These are phyloP conservation scores for Channa maculata DNA, from an alignment of 2,113 vertebrate genomes.

Conservation along the genomic window DNA sequence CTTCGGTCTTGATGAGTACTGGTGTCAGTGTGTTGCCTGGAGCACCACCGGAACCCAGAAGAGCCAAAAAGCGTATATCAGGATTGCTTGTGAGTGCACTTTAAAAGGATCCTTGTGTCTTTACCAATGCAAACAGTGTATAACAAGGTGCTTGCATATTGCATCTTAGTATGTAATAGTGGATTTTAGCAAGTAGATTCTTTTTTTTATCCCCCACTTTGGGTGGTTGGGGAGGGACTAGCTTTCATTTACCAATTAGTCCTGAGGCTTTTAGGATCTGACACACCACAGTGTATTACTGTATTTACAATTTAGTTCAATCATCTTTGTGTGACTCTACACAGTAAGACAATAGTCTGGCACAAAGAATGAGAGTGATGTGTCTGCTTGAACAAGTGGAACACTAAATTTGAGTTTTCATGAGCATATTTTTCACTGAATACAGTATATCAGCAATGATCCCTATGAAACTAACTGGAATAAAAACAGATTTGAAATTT, in stretches of 20 bases:
- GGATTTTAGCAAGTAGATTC: constrained; percentile 11
- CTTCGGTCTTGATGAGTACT: constrained; percentile 97
- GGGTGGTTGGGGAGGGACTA: constrained; percentile 40
- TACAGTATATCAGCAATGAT: constrained; percentile 74
- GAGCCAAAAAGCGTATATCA: constrained; percentile 96
- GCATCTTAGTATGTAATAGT: constrained; percentile 26
- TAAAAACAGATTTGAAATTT: constrained; percentile 81
- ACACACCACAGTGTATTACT: constrained; percentile 55
- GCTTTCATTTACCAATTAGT: constrained; percentile 67
- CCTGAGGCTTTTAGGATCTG: constrained; percentile 52
- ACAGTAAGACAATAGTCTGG: constrained; percentile 34
- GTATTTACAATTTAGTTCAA: constrained; percentile 68
- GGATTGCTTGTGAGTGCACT: constrained; percentile 93
- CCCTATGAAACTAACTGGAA: constrained; percentile 78
- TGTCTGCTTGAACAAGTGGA: constrained; percentile 46
- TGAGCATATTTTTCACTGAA: constrained; percentile 65
- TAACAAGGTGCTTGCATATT: constrained; percentile 43
- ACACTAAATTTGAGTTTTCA: constrained; percentile 74
- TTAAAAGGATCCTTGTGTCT: constrained; percentile 19
- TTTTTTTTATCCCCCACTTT: constrained; percentile 24
- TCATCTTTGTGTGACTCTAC: constrained; percentile 34
- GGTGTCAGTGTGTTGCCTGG: constrained; percentile 99
- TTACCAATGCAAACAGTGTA: constrained; percentile 29
- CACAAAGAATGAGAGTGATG: constrained; percentile 22
- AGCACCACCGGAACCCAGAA: constrained; percentile 98